phyloP scores from a whole-genome alignment of 2,797 vertebrate genomes.

The Chelonia mydas region DNA sequence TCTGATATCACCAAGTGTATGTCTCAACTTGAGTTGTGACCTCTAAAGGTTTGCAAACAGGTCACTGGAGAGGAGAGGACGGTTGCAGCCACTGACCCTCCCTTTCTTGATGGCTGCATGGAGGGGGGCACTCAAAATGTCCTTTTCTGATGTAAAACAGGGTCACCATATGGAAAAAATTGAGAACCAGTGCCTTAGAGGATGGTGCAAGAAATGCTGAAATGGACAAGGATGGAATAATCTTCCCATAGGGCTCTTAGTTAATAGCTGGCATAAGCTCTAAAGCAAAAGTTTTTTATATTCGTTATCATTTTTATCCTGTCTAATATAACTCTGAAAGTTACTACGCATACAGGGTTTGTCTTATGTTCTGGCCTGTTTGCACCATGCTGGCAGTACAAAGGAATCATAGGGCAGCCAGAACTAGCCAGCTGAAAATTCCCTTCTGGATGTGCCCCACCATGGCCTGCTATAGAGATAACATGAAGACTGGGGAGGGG shows the following conservation, averaged over 20 bases:
- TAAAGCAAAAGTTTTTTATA: not conserved
- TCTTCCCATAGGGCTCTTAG: not conserved
- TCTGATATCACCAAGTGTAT: not conserved
- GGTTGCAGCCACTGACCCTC: not conserved
- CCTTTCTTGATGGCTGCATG: not conserved
- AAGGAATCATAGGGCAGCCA: slow-evolving; percentile 15
- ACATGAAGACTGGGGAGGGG: not conserved
- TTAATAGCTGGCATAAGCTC: slow-evolving; percentile 41
- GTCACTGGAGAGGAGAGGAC: not conserved
- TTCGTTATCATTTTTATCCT: not conserved
- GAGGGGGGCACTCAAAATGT: not conserved
- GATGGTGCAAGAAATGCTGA: not conserved
- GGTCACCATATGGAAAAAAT: too few relatives aligned
- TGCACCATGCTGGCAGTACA: not conserved
- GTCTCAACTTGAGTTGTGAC: not conserved
- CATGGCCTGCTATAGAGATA: not conserved
- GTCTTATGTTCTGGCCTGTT: slow-evolving; percentile 30
- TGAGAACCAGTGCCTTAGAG: too few relatives aligned
- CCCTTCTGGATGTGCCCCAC: not conserved
- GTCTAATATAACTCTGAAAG: not conserved
- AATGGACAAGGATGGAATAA: not conserved
- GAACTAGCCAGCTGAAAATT: not conserved
- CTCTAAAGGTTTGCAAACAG: not conserved
- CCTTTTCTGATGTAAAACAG: not conserved
- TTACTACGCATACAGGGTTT: not conserved